A percentile compares a stretch with the other conserved stretches of the same genome.
Evolutionary conservation across 2,888 invertebrate species (phyloP).

Genomic region (Euzophera pinguis): DNA sequence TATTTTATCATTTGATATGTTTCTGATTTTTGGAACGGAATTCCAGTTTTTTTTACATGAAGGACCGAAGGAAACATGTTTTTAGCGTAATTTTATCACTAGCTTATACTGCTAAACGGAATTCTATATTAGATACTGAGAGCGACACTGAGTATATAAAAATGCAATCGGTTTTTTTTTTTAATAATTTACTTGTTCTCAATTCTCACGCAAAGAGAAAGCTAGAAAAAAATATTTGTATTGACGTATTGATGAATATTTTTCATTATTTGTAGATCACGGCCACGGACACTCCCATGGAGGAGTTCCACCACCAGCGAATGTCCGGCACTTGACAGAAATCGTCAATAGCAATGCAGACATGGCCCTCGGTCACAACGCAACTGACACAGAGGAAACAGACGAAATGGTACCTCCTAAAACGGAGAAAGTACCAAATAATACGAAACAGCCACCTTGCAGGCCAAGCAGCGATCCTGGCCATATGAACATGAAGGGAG

Average conservation of each 20-base stretch:
- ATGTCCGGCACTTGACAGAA: slow-evolving; percentile 68
- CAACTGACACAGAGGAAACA: slow-evolving; percentile 67
- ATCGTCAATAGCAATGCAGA: slow-evolving; percentile 73
- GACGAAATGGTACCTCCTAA: slow-evolving; percentile 71
- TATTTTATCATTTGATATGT: too few relatives aligned
- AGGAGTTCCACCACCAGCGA: slow-evolving; percentile 68
- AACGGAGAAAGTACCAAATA: slow-evolving; percentile 43
- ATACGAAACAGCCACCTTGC: slow-evolving; percentile 52
- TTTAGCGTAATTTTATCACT: too few relatives aligned
- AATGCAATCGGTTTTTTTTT: too few relatives aligned
- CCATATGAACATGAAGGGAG: slow-evolving; percentile 99
- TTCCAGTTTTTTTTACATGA: too few relatives aligned
- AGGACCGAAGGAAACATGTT: too few relatives aligned
- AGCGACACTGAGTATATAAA: too few relatives aligned
- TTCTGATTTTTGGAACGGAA: too few relatives aligned
- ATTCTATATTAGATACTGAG: too few relatives aligned
- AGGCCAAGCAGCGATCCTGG: slow-evolving; percentile 76
- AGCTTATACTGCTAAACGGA: too few relatives aligned
- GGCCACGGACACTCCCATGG: slow-evolving; percentile 85
- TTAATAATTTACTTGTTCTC: too few relatives aligned
- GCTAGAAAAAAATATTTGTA: too few relatives aligned
- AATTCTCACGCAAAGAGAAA: too few relatives aligned
- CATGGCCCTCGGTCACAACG: slow-evolving; percentile 65
- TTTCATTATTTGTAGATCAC: slow-evolving; percentile 73
- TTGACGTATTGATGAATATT: background rate